Evolutionary conservation across 2,113 vertebrate species (phyloP), one percentile per base, ranked within the genome.

Genomic region (Pedionomus torquatus): DNA sequence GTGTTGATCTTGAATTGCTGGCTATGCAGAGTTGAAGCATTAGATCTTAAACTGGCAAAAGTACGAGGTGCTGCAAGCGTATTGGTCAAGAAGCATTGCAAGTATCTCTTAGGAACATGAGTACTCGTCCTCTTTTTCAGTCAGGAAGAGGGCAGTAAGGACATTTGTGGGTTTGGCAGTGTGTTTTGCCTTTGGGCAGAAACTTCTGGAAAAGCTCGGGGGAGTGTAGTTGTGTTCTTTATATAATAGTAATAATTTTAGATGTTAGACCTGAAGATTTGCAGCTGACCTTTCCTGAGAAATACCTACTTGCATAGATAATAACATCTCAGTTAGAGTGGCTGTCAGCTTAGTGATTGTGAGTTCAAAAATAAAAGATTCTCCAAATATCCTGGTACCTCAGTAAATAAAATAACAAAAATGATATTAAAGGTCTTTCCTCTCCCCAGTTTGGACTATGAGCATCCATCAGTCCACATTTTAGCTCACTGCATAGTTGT

Each of bases 341-440:
- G 43, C 78, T 90, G 74, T 90, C 81, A 85, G 41, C 65, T 91
- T 86, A 84, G 72, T 57, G 69, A 68, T 30, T 61, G 23, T 49
- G 85, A 77, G 58, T 61, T 92, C 72, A 93, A 93, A 96, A 94
- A 81, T 21, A 66, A 81, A 81, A 89, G 57, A 37, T 82, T 92
- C 33, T 85, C 55, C 20, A 5, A 54, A 10, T 78, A 85, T 88
- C 49, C 82, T 74, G 54, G 54, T 76, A 72, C 31, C 61, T 88
- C 69, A 58, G 35, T n/a, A 58, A 89, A 41, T 76, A 55, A 87
- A 84, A 80, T 89, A 88, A 85, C 63, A 58, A 37, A 69, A 60
- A 58, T 75, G 31, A 54, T 83, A 49, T 17, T 43, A 90, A 76
- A 85, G 43, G 24, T 72, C 39, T 86, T 87, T 86, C 86, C 33